A percentile compares a stretch with the other conserved stretches of the same genome.
Evolutionary conservation across 2,888 invertebrate genomes (phyloP).

Genomic region (Tribolium freemani): DNA sequence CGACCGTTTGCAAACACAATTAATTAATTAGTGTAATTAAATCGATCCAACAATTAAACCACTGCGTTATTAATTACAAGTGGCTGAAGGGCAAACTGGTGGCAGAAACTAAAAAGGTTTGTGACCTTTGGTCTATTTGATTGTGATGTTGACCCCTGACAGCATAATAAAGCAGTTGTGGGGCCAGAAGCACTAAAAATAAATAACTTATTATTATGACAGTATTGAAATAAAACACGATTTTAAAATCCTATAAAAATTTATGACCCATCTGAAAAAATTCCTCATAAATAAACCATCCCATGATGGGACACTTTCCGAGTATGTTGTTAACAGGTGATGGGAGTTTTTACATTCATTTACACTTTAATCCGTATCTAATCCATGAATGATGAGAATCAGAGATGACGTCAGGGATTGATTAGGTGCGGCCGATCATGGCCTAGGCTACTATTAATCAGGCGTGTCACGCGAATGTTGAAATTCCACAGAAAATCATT

Average conservation of each 20-base stretch:
- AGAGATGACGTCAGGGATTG: conserved; percentile 34
- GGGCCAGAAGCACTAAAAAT: conserved; percentile 9
- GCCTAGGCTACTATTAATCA: conserved; percentile 28
- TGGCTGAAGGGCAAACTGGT: no score
- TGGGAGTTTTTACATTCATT: conserved; percentile 16
- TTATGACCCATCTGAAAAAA: conserved; percentile 23
- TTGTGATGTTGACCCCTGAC: not conserved
- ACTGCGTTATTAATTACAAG: not conserved
- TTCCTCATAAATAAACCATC: conserved; percentile 28
- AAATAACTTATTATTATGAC: conserved; percentile 33
- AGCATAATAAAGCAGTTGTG: not conserved
- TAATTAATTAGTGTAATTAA: conserved; percentile 28
- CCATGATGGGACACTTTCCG: conserved; percentile 28
- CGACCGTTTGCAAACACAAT: no score
- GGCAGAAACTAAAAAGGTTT: not conserved
- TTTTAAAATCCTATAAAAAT: conserved; percentile 33
- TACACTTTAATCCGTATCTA: conserved; percentile 33
- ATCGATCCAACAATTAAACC: conserved; percentile 37
- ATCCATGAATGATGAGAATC: conserved; percentile 38
- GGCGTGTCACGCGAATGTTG: conserved; percentile 25
- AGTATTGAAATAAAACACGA: conserved; percentile 30
- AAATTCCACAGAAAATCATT: conserved; percentile 14
- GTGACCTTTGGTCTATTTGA: not conserved
- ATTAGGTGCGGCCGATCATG: conserved; percentile 37
- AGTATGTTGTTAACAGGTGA: conserved; percentile 30